These are phyloP conservation scores for Anodontia alba DNA, from an alignment of 2,888 invertebrate species.

Conservation along the genomic window DNA sequence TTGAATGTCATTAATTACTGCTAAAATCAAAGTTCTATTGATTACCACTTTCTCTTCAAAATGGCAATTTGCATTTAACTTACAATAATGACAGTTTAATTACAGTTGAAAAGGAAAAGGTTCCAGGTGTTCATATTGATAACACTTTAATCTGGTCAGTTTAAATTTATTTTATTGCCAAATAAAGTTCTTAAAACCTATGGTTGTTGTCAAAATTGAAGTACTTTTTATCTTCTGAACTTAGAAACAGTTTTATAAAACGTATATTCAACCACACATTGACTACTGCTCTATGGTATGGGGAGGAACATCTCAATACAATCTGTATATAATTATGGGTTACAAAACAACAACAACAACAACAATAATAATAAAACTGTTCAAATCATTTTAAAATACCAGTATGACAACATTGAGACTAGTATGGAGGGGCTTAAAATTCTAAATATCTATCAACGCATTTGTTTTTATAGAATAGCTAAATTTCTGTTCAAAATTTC, in stretches of 20 bases:
- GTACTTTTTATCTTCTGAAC: neutral
- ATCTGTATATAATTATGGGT: neutral
- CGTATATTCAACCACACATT: neutral
- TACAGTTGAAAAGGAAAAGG: too few species aligned
- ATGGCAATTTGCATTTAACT: too few species aligned
- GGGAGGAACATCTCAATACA: neutral
- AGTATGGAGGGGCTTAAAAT: neutral
- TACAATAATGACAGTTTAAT: too few species aligned
- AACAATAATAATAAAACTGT: neutral
- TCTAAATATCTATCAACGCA: neutral
- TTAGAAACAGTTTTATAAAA: neutral
- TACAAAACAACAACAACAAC: too few species aligned
- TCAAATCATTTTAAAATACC: neutral
- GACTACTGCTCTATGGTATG: neutral
- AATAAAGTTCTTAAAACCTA: too few species aligned
- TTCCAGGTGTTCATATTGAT: too few species aligned
- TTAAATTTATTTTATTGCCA: too few species aligned
- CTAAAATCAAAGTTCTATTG: too few species aligned
- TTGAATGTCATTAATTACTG: too few species aligned
- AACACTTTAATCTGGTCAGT: too few species aligned
- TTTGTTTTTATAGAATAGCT: neutral
- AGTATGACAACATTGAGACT: neutral
- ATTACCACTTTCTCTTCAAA: too few species aligned
- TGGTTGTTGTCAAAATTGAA: neutral
- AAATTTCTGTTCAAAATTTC: too few species aligned